Base-by-base conservation (phyloP, 2,888 invertebrate species). In the Lithophane semibrunnea region DNA sequence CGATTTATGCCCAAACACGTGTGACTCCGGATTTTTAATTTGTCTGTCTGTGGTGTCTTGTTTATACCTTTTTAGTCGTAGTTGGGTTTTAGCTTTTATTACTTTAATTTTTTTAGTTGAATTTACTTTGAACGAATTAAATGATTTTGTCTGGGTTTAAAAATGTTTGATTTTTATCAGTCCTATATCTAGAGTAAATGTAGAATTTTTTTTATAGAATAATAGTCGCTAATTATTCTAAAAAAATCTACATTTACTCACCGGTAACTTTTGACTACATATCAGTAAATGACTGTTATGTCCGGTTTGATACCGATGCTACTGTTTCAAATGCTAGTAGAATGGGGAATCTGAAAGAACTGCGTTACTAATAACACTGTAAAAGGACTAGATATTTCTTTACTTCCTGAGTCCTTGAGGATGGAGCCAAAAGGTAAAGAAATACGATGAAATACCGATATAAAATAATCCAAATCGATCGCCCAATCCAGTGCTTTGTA, bases 121-220 rank as follows among this genome's bases (percentile, higher is more conserved):
- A 29, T 58, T 83, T 70, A 44, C 47, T 79, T 69, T 63, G 61
- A 71, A 60, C 1, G 58, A 69, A 29, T 29, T 29, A 29, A 29
- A 85, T 75, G 75, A 66, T 21, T 74, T 61, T n/a, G 42, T 69
- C 24, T 65, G 54, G n/a, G 65, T 37, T 67, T 56, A 7, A 13
- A 70, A 52, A 54, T 21, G 18, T n/a, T 18, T 42, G n/a, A 74
- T 67, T 21, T 65, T 81, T 69, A 73, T 70, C 66, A 4, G 8
- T 18, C 18, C 8, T 42, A 42, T 13, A 0, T 4, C 37, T 37
- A 37, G 37, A 37, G 37, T 37, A 37, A 37, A 37, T 37, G 37
- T 37, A 37, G 37, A 37, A 29, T 29, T 29, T 37, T 37, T 37
- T 37, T 37, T 37, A 37, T 37, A 37, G 37, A 37, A 2, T 2